A percentile compares a stretch with the other conserved stretches of the same genome.
Conservation (phyloP, 2,113 vertebrate genomes). For the Euleptes europaea region DNA sequence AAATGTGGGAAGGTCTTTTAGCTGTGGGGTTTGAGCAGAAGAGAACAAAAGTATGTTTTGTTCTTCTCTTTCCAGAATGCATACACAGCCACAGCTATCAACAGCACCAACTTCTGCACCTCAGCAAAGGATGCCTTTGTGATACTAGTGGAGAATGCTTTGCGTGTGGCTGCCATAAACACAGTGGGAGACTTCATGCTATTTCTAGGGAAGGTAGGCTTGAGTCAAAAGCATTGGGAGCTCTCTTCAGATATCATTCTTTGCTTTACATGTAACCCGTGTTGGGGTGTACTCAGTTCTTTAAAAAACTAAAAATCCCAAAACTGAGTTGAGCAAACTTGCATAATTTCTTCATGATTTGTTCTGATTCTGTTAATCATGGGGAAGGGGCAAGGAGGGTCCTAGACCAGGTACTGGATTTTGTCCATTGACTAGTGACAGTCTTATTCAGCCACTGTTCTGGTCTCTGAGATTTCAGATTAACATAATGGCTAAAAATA, state of each 20-base stretch:
- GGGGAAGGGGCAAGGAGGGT: no score
- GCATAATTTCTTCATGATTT: background rate
- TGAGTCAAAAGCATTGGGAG: background rate
- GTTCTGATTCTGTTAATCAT: background rate
- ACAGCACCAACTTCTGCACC: constrained; percentile 98
- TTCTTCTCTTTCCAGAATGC: constrained; percentile 84
- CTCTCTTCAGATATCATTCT: background rate
- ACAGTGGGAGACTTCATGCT: constrained; percentile 96
- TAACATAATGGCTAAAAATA: background rate
- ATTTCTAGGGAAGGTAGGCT: constrained; percentile 93
- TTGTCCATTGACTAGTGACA: background rate
- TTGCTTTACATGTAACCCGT: background rate
- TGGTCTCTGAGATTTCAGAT: background rate
- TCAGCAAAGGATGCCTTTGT: constrained; percentile 96
- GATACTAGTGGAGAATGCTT: constrained; percentile 95
- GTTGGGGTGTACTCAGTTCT: background rate
- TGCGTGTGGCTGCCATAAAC: constrained; percentile 96
- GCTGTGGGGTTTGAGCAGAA: background rate
- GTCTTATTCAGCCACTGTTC: background rate
- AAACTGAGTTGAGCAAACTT: background rate
- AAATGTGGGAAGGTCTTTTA: background rate
- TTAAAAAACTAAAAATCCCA: no score
- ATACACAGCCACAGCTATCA: constrained; percentile 98
- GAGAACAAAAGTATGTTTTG: constrained; percentile 14
- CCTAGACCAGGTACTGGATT: background rate